Evolutionary conservation across 2,888 invertebrate species (phyloP), one percentile per base, ranked within the genome.

Genomic region (Crepidodera aurea): DNA sequence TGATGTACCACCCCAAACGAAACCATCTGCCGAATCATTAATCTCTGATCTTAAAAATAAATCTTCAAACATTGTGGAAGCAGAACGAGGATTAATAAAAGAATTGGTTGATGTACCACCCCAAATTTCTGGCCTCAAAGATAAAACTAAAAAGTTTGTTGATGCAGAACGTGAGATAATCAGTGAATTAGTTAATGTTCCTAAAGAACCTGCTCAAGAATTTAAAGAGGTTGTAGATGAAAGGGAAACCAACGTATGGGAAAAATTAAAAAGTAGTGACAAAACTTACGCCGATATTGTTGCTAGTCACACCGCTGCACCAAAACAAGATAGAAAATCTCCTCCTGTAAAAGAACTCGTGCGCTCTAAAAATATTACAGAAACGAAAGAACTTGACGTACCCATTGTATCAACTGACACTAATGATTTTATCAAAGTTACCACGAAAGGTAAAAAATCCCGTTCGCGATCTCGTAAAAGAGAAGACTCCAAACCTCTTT

Each of bases 231-330:
- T 8, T 44, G 8, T 18, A n/a, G 25, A 51, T 5, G 29, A 34
- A 40, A 10, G 16, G 18, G 32, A 22, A 37, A 50, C 75, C 25
- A 85, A 84, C 73, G 81, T 85, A 16, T 86, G 86, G 86, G 75
- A 78, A n/a, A 82, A 81, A 72, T 69, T 82, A 32, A 77, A 73
- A 64, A 72, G 81, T 50, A 82, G 83, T 37, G 88, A 87, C 0
- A 90, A 89, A 79, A 88, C 90, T 0, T 90, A 90, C 73, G 90
- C 90, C 15, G 87, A 88, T 79, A 85, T 90, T 29, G 82, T 90
- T 5, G 86, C 87, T 13, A 83, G 84, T 71, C 74, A 72, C 18
- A 72, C 62, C 79, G 78, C 76, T 56, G 80, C 80, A 29, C 62
- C 44, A 61, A 63, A 67, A 65, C 62, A 67, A 74, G 59, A 61